Evolutionary conservation across 1,140 invertebrate genomes (phyloP).

Genomic region (Drosophila sucinea): DNA sequence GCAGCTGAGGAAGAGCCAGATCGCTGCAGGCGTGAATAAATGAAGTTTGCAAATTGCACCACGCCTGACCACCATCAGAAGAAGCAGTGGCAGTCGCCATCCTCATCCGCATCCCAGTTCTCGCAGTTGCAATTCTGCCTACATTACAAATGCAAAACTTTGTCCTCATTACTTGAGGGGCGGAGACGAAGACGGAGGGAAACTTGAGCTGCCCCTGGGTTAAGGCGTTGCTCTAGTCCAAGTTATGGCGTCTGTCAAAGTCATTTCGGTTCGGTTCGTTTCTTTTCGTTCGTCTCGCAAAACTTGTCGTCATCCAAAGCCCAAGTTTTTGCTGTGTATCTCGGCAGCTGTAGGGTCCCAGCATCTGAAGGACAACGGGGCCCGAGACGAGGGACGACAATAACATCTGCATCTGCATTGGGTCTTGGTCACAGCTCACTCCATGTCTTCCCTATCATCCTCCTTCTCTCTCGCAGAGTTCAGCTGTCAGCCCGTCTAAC

Average conservation of each 20-base stretch:
- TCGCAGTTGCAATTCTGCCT: slow-evolving; percentile 39
- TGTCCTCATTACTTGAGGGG: slow-evolving; percentile 74
- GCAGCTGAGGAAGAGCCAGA: slow-evolving; percentile 40
- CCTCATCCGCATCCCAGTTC: slow-evolving; percentile 11
- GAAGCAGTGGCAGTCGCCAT: slow-evolving; percentile 37
- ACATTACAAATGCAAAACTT: slow-evolving; percentile 79
- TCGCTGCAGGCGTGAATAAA: slow-evolving; percentile 78
- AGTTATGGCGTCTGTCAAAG: slow-evolving; percentile 81
- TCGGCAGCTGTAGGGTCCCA: slow-evolving; percentile 31
- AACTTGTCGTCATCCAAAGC: slow-evolving; percentile 61
- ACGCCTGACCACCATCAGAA: slow-evolving; percentile 75
- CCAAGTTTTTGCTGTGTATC: slow-evolving; percentile 49
- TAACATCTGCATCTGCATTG: slow-evolving; percentile 58
- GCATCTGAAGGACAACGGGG: slow-evolving; percentile 71
- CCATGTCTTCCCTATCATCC: slow-evolving; percentile 21
- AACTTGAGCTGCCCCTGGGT: slow-evolving; percentile 63
- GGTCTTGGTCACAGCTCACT: slow-evolving; percentile 51
- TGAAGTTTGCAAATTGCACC: slow-evolving; percentile 81
- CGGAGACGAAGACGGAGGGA: slow-evolving; percentile 23
- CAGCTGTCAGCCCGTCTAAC: slow-evolving; percentile 79
- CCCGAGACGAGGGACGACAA: slow-evolving; percentile 56
- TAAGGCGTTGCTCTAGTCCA: slow-evolving; percentile 74
- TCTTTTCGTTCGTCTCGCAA: slow-evolving; percentile 45
- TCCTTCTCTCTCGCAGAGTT: slow-evolving; percentile 39
- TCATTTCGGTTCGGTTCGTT: slow-evolving; percentile 55